Evolutionary conservation across 2,797 vertebrate species (phyloP).

Genomic region (Aplochiton taeniatus): DNA sequence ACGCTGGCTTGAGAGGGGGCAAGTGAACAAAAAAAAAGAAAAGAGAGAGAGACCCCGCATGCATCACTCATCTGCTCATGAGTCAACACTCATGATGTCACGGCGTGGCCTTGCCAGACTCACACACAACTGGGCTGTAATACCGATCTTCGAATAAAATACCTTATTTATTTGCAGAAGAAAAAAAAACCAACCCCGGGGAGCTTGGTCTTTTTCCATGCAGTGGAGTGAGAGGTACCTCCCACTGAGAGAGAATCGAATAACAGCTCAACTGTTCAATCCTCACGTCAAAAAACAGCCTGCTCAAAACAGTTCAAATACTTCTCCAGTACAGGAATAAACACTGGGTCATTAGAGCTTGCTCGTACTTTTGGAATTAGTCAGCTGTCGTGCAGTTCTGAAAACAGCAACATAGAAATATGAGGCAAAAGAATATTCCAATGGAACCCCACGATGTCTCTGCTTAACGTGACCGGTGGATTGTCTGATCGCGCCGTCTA

Average conservation of each 20-base stretch:
- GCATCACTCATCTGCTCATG: slow-evolving; percentile 80
- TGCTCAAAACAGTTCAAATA: slow-evolving; percentile 73
- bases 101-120: slow-evolving; percentile 61
- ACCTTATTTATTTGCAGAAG: slow-evolving; percentile 72
- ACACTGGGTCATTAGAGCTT: slow-evolving; percentile 71
- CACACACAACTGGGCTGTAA: slow-evolving; percentile 69
- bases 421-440: slow-evolving; percentile 41
- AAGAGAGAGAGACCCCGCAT: no score
- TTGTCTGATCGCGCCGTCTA: slow-evolving; percentile 29
- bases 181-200: slow-evolving; percentile 48
- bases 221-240: slow-evolving; percentile 68
- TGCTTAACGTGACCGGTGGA: slow-evolving; percentile 29
- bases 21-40: slow-evolving; percentile 46
- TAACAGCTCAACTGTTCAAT: slow-evolving; percentile 56
- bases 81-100: slow-evolving; percentile 82
- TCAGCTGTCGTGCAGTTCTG: slow-evolving; percentile 55
- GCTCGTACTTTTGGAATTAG: slow-evolving; percentile 73
- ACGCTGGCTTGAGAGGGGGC: slow-evolving; percentile 32
- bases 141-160: slow-evolving; percentile 73
- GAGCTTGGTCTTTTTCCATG: slow-evolving; percentile 69
- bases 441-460: slow-evolving; percentile 8
- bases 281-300: slow-evolving; percentile 68
- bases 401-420: slow-evolving; percentile 48
- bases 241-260: slow-evolving; percentile 60
- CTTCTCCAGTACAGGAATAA: slow-evolving; percentile 73